Base-by-base conservation (phyloP, 2,113 vertebrate species). In the Clarias macrocephalus region DNA sequence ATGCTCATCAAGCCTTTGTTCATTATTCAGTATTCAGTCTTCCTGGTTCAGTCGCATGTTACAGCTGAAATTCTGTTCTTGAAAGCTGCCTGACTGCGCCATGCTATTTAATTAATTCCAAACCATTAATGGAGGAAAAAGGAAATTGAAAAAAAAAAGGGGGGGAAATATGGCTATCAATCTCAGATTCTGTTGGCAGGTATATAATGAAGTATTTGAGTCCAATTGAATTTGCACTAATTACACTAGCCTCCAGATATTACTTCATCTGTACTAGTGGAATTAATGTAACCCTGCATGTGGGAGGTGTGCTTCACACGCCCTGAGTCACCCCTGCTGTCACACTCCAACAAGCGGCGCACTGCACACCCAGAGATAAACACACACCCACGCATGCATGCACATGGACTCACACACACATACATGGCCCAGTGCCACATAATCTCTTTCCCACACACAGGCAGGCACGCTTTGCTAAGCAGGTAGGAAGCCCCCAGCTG, bases 141-240 rank as follows among this genome's bases (percentile, higher is more conserved):
- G 86, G 83, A 88, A 88, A 91, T 91, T 90, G 89, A 80, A 92
- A 92, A 91, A 88, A 90, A 85, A 92, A 91, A 91, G 33, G 86
- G 89, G 89, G 85, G 92, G 93, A 94, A 94, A 92, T 94, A 93
- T 94, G 91, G 91, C 93, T 88, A 94, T 95, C 93, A 93, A 93
- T 94, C 91, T 91, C 91, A 86, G 87, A 86, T 94, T 93, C 93
- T 94, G 92, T 93, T 94, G 94, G 93, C 94, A 94, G 94, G 92
- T 94, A 89, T 92, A 94, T 94, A 95, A 94, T 95, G 93, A 93
- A 95, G 93, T 94, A 94, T 94, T 92, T 92, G 90, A 92, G 88
- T 93, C 93, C 92, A 93, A 93, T 93, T 94, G 93, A 95, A 95
- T 93, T 92, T 93, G 91, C 88, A 88, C 94, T 95, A 95, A 95